A percentile compares a stretch with the other conserved stretches of the same genome.
phyloP scores from a whole-genome alignment of 2,113 vertebrate species.

The Nesoenas mayeri region DNA sequence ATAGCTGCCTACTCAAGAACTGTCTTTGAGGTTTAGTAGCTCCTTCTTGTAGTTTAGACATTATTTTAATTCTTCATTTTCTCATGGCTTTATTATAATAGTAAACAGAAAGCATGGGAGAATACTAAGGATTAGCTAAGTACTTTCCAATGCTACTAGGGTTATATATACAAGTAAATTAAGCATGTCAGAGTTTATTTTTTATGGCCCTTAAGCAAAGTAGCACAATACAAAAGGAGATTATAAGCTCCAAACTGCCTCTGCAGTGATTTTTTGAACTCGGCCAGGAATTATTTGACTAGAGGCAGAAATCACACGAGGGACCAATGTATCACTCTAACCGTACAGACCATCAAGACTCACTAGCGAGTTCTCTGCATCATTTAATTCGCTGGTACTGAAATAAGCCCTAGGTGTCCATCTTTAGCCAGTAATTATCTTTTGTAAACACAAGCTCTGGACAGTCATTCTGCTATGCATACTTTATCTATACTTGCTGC shows the following conservation, averaged over 20 bases:
- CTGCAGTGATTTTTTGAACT: background rate
- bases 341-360: background rate
- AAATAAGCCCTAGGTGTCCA: background rate
- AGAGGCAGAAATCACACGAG: background rate
- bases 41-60: background rate
- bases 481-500: background rate
- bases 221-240: background rate
- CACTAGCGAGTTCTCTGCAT: background rate
- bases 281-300: conserved; percentile 2
- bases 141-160: background rate
- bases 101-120: background rate
- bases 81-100: background rate
- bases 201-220: background rate
- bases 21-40: background rate
- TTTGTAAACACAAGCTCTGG: background rate
- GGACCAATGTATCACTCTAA: background rate
- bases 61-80: background rate
- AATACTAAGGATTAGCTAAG: conserved; percentile 9
- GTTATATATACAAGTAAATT: background rate
- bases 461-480: background rate
- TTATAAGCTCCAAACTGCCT: background rate
- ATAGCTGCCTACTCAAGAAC: background rate
- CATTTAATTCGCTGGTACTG: background rate
- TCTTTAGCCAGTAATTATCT: background rate
- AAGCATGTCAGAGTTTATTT: background rate